Percentiles rank a stretch among this genome's conserved stretches.
phyloP scores from a whole-genome alignment of 2,888 invertebrate genomes.

The Formica aserva region DNA sequence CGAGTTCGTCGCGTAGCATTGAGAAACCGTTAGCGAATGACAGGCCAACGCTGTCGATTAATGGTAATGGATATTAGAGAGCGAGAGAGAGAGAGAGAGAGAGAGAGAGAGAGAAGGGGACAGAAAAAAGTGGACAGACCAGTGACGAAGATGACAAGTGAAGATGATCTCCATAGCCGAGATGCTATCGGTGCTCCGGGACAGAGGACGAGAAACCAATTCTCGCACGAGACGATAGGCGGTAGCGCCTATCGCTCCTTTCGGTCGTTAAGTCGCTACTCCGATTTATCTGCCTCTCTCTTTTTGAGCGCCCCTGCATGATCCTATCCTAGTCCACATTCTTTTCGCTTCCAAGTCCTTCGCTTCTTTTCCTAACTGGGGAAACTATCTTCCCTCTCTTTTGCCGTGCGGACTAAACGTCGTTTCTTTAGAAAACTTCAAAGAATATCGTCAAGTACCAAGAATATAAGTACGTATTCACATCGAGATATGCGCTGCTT shows the following conservation, averaged over 20 bases:
- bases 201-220: slow-evolving; percentile 50
- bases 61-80: slow-evolving; percentile 27
- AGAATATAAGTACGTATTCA: background rate
- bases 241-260: slow-evolving; percentile 44
- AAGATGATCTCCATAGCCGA: slow-evolving; percentile 40
- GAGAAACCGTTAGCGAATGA: slow-evolving; percentile 31
- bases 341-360: slow-evolving; percentile 24
- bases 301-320: slow-evolving; percentile 38
- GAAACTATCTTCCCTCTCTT: slow-evolving; percentile 27
- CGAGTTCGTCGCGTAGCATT: background rate
- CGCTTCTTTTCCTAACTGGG: background rate
- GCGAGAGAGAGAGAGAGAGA: background rate
- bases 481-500: background rate
- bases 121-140: slow-evolving; percentile 50
- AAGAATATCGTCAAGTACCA: slow-evolving; percentile 18
- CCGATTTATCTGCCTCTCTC: slow-evolving; percentile 43
- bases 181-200: slow-evolving; percentile 14
- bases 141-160: slow-evolving; percentile 49
- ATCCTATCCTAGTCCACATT: background rate
- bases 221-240: slow-evolving; percentile 36
- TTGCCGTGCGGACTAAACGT: background rate
- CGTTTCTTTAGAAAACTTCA: slow-evolving; percentile 11
- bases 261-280: slow-evolving; percentile 56
- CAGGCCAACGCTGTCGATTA: slow-evolving; percentile 21
- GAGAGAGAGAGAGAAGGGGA: background rate